Evolutionary conservation across 2,113 vertebrate genomes (phyloP).

Genomic region (Apodemus sylvaticus): DNA sequence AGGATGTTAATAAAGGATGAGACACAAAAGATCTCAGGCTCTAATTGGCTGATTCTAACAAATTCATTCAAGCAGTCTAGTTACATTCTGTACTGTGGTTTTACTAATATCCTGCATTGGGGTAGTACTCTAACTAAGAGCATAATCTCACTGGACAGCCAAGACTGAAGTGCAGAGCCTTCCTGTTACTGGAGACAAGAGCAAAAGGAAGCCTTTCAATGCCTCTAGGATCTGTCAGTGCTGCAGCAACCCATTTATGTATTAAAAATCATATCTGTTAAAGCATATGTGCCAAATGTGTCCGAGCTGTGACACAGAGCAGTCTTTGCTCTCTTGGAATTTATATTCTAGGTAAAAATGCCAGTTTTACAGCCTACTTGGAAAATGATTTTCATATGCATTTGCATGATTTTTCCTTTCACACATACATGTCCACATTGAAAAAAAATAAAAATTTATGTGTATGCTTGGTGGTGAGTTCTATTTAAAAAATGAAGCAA

Average conservation of each 20-base stretch:
- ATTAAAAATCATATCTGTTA: background rate
- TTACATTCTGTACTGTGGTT: background rate
- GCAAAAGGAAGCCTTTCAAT: background rate
- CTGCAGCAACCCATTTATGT: background rate
- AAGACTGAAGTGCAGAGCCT: background rate
- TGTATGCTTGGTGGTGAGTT: background rate
- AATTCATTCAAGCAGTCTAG: background rate
- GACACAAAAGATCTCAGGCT: background rate
- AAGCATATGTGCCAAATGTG: background rate
- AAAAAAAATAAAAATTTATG: background rate
- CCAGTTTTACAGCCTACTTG: background rate
- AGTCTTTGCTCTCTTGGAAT: background rate
- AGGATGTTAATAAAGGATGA: slow-evolving; percentile 50
- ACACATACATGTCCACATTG: background rate
- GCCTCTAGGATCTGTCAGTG: background rate
- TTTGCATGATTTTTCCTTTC: background rate
- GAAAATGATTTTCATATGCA: background rate
- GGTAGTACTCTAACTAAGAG: background rate
- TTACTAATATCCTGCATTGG: background rate
- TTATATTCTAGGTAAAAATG: background rate
- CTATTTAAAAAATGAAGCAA: background rate
- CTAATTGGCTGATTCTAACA: slow-evolving; percentile 39
- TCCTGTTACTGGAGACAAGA: background rate
- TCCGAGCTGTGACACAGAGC: background rate
- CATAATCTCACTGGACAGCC: background rate